phyloP scores from a whole-genome alignment of 2,113 vertebrate species.

The Nibea albiflora region DNA sequence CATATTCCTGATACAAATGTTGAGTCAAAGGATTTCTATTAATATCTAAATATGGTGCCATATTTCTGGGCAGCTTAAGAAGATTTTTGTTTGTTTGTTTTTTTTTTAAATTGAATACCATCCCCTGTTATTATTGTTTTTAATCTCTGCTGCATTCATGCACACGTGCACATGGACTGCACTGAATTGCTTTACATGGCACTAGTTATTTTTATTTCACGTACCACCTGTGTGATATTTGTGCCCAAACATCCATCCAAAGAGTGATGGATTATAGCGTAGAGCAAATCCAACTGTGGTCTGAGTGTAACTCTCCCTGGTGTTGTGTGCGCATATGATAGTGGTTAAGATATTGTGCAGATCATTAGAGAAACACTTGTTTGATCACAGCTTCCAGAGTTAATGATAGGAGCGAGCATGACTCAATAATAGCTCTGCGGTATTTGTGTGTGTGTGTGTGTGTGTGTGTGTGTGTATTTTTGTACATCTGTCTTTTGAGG shows the following conservation, averaged over 20 bases:
- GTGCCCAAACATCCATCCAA: constrained; percentile 56
- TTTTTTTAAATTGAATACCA: neutral
- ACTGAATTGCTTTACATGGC: neutral
- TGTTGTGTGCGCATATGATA: constrained; percentile 59
- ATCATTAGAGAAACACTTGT: constrained; percentile 75
- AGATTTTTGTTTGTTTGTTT: neutral
- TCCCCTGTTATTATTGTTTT: neutral
- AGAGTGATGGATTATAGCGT: constrained; percentile 62
- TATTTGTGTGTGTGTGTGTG: constrained; percentile 36
- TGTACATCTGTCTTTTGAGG: constrained; percentile 25
- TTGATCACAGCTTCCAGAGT: constrained; percentile 74
- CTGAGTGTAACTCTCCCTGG: constrained; percentile 22
- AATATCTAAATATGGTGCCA: neutral
- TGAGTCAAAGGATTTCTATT: constrained; percentile 12
- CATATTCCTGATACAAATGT: neutral
- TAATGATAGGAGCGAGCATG: constrained; percentile 70
- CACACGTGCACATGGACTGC: neutral
- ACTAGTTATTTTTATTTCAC: neutral
- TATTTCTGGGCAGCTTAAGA: neutral
- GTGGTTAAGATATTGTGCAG: constrained; percentile 60
- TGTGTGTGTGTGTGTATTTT: constrained; percentile 4
- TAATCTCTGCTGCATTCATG: neutral
- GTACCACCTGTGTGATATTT: constrained; percentile 45
- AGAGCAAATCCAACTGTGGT: constrained; percentile 43
- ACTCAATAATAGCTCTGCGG: constrained; percentile 66